These are phyloP conservation scores for Poeciliopsis paucimaculata DNA, from an alignment of 2,797 vertebrate species.

Conservation along the genomic window DNA sequence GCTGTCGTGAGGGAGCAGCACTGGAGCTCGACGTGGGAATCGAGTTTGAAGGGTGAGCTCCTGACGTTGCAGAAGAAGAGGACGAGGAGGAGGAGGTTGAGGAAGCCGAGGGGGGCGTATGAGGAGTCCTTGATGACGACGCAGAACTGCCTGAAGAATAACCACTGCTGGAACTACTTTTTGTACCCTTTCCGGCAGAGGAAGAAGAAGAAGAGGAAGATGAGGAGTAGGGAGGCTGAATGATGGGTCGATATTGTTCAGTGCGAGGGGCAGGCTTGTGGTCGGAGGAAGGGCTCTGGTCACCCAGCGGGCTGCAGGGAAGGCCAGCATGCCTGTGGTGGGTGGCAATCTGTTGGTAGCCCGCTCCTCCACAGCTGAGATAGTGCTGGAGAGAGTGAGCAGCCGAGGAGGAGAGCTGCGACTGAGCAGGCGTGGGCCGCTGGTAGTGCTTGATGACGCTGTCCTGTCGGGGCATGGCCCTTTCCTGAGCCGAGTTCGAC, in stretches of 20 bases:
- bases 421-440: slow-evolving; percentile 87
- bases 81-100: slow-evolving; percentile 86
- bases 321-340: slow-evolving; percentile 87
- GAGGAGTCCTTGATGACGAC: slow-evolving; percentile 84
- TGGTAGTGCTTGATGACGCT: slow-evolving; percentile 97
- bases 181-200: slow-evolving; percentile 80
- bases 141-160: slow-evolving; percentile 88
- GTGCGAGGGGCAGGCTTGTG: slow-evolving; percentile 77
- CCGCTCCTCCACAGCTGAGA: slow-evolving; percentile 89
- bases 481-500: slow-evolving; percentile 86
- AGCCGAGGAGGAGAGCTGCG: slow-evolving; percentile 86
- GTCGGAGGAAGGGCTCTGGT: slow-evolving; percentile 87
- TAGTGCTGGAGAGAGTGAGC: slow-evolving; percentile 94
- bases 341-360: slow-evolving; percentile 88
- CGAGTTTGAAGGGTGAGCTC: slow-evolving; percentile 81
- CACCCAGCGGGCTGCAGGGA: slow-evolving; percentile 90
- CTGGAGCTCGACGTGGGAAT: slow-evolving; percentile 80
- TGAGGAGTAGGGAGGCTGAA: slow-evolving; percentile 87
- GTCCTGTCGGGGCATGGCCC: slow-evolving; percentile 93
- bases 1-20: slow-evolving; percentile 83
- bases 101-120: slow-evolving; percentile 85
- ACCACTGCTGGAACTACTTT: slow-evolving; percentile 85
- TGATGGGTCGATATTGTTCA: slow-evolving; percentile 90
- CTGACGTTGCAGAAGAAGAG: slow-evolving; percentile 87
- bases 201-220: slow-evolving; percentile 80